Conservation (phyloP, 2,888 invertebrate genomes). For the Clanis bilineata region DNA sequence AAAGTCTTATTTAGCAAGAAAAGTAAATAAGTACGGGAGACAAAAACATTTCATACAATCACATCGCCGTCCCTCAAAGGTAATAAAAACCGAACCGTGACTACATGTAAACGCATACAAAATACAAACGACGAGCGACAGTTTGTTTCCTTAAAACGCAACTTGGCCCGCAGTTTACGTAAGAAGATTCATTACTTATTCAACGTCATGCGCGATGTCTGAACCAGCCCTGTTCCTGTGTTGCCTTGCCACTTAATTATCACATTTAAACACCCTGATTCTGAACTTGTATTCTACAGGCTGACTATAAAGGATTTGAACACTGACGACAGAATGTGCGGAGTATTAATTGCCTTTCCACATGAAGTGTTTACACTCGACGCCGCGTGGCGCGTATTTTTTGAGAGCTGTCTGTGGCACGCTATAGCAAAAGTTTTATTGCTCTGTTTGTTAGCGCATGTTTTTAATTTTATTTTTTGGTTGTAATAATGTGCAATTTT, state of each 20-base stretch:
- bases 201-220: slow-evolving; percentile 60
- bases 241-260: slow-evolving; percentile 59
- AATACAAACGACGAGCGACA: slow-evolving; percentile 31
- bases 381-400: slow-evolving; percentile 26
- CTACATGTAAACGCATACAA: slow-evolving; percentile 22
- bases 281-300: slow-evolving; percentile 29
- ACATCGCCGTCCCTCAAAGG: background rate
- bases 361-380: slow-evolving; percentile 33
- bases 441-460: slow-evolving; percentile 22
- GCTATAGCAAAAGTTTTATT: slow-evolving; percentile 30
- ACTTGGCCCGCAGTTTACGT: slow-evolving; percentile 37
- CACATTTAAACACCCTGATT: slow-evolving; percentile 61
- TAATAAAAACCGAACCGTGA: background rate
- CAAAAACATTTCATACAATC: no score
- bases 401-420: slow-evolving; percentile 32
- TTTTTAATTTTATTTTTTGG: slow-evolving; percentile 14
- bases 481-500: background rate
- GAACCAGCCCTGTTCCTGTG: slow-evolving; percentile 41
- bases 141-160: slow-evolving; percentile 50
- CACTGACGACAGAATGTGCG: slow-evolving; percentile 31
- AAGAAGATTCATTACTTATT: slow-evolving; percentile 64
- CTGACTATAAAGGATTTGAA: slow-evolving; percentile 24
- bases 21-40: no score
- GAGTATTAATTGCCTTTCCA: slow-evolving; percentile 37
- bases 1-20: no score